Evolutionary conservation across 1,140 invertebrate genomes (phyloP), one percentile per base, ranked within the genome.

Genomic region (Pachypsylla venusta): DNA sequence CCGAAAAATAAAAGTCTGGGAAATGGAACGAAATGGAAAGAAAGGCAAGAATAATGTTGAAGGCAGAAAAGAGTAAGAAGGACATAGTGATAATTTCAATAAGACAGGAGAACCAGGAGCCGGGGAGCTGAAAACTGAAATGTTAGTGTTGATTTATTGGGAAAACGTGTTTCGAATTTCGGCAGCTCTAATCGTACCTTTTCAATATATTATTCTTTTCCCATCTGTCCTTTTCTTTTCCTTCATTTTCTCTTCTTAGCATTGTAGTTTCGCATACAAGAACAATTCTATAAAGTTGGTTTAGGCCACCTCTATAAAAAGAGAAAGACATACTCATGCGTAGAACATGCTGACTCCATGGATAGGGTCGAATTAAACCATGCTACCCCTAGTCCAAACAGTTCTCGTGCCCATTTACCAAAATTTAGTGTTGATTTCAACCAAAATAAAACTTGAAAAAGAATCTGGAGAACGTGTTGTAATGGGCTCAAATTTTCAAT

Each of bases 201-300:
- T 3, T 48, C 42, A 48, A 35, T n/a, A n/a, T n/a, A n/a, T n/a
- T n/a, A n/a, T 10, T 19, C 42, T 48, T 22, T 19, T 22, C n/a
- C 42, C 22, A n/a, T 48, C 42, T 48, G n/a, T 48, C 42, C 42
- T n/a, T 48, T 22, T 48, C 42, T n/a, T 22, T 48, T 48, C n/a
- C 42, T 48, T 22, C n/a, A n/a, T 48, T 4, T 4, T 48, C 42
- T n/a, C 22, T 48, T 22, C 42, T n/a, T 22, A 4, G 16, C 16
- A 4, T 48, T 48, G n/a, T 48, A 7, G 3, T 48, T 22, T 48
- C 42, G 16, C n/a, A n/a, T n/a, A n/a, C n/a, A n/a, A n/a, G n/a
- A n/a, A n/a, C n/a, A n/a, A n/a, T n/a, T n/a, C n/a, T n/a, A n/a
- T n/a, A n/a, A n/a, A n/a, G n/a, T n/a, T n/a, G n/a, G n/a, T n/a